Conservation (phyloP, 1,140 invertebrate genomes). For the Dinoponera quadriceps region DNA sequence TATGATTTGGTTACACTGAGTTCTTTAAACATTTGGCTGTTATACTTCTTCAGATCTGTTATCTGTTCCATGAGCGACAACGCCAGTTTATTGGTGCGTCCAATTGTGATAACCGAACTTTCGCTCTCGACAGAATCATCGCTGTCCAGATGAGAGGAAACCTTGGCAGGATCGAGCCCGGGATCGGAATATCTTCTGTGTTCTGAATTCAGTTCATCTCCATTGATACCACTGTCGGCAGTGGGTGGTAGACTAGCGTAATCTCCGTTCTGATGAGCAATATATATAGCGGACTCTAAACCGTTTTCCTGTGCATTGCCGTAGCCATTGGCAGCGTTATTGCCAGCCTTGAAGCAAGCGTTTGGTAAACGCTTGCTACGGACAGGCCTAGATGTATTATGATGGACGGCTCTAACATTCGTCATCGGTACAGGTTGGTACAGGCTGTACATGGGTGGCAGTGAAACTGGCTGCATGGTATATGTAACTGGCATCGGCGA, state of each 20-base stretch:
- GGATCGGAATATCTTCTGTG: constrained; percentile 87
- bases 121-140: constrained; percentile 82
- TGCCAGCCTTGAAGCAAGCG: constrained; percentile 51
- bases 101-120: constrained; percentile 83
- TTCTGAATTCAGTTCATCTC: constrained; percentile 80
- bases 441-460: constrained; percentile 83
- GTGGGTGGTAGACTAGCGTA: constrained; percentile 86
- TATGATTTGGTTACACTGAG: constrained; percentile 86
- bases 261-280: constrained; percentile 81
- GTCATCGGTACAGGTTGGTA: constrained; percentile 78
- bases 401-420: constrained; percentile 74
- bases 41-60: constrained; percentile 85
- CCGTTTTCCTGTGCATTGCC: constrained; percentile 77
- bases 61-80: constrained; percentile 85
- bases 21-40: constrained; percentile 86
- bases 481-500: constrained; percentile 84
- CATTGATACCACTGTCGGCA: constrained; percentile 74
- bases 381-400: constrained; percentile 69
- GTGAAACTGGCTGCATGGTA: constrained; percentile 85
- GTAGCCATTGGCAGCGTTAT: constrained; percentile 78
- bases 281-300: constrained; percentile 80
- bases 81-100: constrained; percentile 84
- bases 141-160: constrained; percentile 71
- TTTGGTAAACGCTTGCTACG: constrained; percentile 59
- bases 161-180: constrained; percentile 85